Evolutionary conservation across 2,888 invertebrate genomes (phyloP).

Genomic region (Phorcus lineatus): DNA sequence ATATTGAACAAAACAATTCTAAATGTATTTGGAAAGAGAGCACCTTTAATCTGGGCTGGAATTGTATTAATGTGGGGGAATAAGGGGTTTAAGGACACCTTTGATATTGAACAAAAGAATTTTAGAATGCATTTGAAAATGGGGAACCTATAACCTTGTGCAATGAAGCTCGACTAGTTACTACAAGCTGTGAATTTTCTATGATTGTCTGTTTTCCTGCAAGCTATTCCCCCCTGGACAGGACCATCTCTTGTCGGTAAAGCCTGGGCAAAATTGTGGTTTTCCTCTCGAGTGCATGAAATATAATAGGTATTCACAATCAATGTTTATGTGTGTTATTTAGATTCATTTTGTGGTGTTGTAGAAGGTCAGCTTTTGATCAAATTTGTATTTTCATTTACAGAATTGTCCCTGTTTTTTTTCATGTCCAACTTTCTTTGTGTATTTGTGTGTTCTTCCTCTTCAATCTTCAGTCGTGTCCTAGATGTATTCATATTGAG

Average conservation of each 20-base stretch:
- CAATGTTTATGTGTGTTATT: not conserved
- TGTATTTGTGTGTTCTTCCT: not conserved
- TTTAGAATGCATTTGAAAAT: too few species aligned
- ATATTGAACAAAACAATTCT: too few species aligned
- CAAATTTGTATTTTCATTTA: too few species aligned
- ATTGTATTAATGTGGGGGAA: too few species aligned
- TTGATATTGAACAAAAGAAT: too few species aligned
- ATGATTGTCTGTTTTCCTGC: conserved; percentile 1
- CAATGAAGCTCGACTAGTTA: not conserved
- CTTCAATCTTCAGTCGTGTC: not conserved
- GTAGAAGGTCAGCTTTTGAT: not conserved
- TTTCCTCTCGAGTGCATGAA: conserved; percentile 73
- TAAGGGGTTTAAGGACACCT: too few species aligned
- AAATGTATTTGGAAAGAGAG: too few species aligned
- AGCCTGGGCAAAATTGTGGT: conserved; percentile 57
- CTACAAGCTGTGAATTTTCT: not conserved
- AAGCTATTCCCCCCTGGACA: conserved; percentile 75
- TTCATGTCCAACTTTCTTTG: not conserved
- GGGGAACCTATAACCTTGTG: too few species aligned
- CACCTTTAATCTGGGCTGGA: too few species aligned
- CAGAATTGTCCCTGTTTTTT: not conserved
- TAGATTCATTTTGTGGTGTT: not conserved
- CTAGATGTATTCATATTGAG: too few species aligned
- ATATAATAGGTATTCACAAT: conserved; percentile 71
- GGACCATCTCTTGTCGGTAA: conserved; percentile 67